Evolutionary conservation across 2,888 invertebrate genomes (phyloP), one percentile per base, ranked within the genome.

Genomic region (Andrena hattorfiana): DNA sequence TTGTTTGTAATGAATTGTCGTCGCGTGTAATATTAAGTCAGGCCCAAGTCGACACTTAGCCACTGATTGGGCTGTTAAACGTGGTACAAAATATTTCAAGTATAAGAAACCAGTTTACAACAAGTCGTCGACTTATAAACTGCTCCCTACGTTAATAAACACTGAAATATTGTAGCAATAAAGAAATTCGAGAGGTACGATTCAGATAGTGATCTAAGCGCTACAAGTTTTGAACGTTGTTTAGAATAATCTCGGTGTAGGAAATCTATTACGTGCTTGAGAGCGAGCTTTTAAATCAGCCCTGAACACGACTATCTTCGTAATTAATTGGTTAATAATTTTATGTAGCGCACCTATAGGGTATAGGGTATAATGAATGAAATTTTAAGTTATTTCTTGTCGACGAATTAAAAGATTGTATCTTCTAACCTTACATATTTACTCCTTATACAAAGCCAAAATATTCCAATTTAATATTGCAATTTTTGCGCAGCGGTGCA

Each of bases 81-180:
- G 13, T 16, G 42, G 16, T 13, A 2, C 2, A 2, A 23, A 72
- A 67, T 54, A 67, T 74, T 54, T 62, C 0, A 62, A 54, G 51
- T 20, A 4, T 62, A 3, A 16, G 23, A 28, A 72, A 78, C 72
- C 72, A 60, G 80, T 77, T 63, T 20, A 10, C 26, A 10, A 5
- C 48, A 10, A 28, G 35, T 51, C 35, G 16, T 2, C 56, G 49
- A 67, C 28, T 51, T 51, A 32, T 48, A 51, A 73, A 77, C 73
- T 67, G 42, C 66, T 67, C 42, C 28, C 35, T 16, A 23, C 62
- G 28, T 69, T 73, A 66, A 77, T 70, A 56, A 78, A 63, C 35
- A 48, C n/a, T 26, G 51, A 26, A 54, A 48, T 48, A 74, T 62
- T 35, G n/a, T n/a, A n/a, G 20, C 30, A 59, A 60, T 48, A 48